phyloP scores from a whole-genome alignment of 2,888 invertebrate genomes.

The Metellina segmentata region DNA sequence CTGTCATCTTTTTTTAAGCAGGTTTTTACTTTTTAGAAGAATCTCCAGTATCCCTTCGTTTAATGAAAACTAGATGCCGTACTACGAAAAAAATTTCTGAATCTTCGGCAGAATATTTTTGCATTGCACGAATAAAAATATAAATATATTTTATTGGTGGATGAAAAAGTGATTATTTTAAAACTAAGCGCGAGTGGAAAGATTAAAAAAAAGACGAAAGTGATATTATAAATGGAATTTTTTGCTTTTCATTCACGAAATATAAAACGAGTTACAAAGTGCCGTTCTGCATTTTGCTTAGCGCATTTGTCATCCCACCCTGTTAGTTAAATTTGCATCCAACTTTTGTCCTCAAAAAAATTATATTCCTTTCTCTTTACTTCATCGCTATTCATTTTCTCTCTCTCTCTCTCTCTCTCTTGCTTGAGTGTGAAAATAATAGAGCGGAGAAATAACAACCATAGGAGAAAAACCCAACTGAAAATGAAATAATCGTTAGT shows the following conservation, averaged over 20 bases:
- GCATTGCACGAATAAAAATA: too few species aligned
- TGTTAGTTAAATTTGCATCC: neutral
- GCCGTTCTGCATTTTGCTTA: neutral
- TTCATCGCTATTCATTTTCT: neutral
- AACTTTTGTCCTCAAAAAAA: neutral
- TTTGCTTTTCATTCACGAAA: neutral
- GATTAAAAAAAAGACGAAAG: neutral
- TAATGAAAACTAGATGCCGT: too few species aligned
- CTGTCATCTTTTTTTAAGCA: too few species aligned
- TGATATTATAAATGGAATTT: neutral
- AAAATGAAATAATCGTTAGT: conserved; percentile 51
- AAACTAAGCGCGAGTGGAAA: neutral
- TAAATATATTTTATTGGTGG: too few species aligned
- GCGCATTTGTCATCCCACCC: neutral
- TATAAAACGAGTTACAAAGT: neutral
- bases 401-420: neutral
- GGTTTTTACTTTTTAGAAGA: too few species aligned
- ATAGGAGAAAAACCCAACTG: conserved; percentile 22
- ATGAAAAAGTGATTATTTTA: too few species aligned
- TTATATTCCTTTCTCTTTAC: neutral
- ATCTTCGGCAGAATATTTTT: too few species aligned
- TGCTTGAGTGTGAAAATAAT: conserved; percentile 2
- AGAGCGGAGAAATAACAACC: neutral
- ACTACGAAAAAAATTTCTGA: too few species aligned
- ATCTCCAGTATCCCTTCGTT: too few species aligned